Conservation (phyloP, 2,113 vertebrate genomes). For the Alexandromys fortis region DNA sequence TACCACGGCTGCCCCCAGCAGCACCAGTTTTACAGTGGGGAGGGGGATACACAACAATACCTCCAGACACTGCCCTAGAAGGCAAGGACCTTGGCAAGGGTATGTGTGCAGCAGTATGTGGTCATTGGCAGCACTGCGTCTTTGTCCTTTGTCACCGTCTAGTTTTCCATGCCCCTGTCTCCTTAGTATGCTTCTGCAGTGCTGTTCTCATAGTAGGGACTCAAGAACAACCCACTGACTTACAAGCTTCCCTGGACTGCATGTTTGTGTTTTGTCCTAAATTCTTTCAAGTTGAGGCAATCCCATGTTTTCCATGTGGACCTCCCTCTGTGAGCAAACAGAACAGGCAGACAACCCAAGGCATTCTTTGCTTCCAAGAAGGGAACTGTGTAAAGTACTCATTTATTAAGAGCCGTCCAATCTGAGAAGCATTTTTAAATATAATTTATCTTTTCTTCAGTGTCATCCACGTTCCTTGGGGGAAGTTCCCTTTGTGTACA, state of each 20-base stretch:
- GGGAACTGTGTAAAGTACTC: conserved; percentile 62
- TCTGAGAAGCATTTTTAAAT: conserved; percentile 78
- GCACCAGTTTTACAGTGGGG: neutral
- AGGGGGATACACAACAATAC: neutral
- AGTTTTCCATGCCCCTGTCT: neutral
- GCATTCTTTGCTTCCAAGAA: conserved; percentile 60
- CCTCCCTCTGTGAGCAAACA: conserved; percentile 69
- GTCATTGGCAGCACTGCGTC: neutral
- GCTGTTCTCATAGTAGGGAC: neutral
- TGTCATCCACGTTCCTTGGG: conserved; percentile 75
- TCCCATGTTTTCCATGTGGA: conserved; percentile 31
- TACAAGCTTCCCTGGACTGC: neutral
- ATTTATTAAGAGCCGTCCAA: conserved; percentile 76
- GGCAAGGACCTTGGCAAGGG: neutral
- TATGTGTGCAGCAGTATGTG: neutral
- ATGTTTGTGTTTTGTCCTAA: conserved; percentile 48
- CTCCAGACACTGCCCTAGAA: neutral
- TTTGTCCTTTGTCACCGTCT: neutral
- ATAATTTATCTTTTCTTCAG: conserved; percentile 81
- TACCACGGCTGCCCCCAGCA: neutral
- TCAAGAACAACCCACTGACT: neutral
- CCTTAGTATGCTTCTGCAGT: neutral
- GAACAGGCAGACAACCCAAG: conserved; percentile 60
- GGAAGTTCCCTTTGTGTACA: conserved; percentile 81
- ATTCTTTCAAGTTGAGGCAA: conserved; percentile 71